These are phyloP conservation scores for Aleiodes testaceus DNA, from an alignment of 2,888 invertebrate genomes.

Conservation along the genomic window DNA sequence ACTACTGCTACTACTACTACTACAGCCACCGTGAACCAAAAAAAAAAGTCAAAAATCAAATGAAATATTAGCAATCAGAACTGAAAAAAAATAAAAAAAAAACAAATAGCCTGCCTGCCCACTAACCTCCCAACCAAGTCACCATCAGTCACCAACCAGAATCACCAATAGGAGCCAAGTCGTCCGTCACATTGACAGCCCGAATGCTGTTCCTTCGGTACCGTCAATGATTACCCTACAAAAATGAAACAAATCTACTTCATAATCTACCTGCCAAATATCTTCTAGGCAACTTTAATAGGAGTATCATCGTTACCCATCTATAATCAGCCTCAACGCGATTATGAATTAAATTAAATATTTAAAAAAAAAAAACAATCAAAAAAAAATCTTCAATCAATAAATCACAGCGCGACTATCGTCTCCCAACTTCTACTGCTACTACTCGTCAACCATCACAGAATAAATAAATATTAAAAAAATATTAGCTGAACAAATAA, in stretches of 20 bases:
- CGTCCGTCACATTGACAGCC: conserved; percentile 61
- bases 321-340: conserved; percentile 46
- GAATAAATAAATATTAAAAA: conserved; percentile 43
- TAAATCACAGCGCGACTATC: conserved; percentile 51
- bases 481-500: conserved; percentile 53
- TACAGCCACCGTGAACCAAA: conserved; percentile 71
- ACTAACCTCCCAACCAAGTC: conserved; percentile 72
- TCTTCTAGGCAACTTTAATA: conserved; percentile 60
- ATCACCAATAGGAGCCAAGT: conserved; percentile 54
- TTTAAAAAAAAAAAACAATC: conserved; percentile 27
- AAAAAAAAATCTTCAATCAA: conserved; percentile 47
- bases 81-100: conserved; percentile 45
- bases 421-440: conserved; percentile 59
- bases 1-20: conserved; percentile 58
- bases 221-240: conserved; percentile 47
- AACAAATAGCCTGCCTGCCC: conserved; percentile 68
- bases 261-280: conserved; percentile 46
- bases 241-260: conserved; percentile 58
- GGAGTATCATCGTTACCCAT: conserved; percentile 63
- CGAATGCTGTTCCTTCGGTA: conserved; percentile 62
- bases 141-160: conserved; percentile 71
- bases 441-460: conserved; percentile 60
- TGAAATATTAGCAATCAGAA: conserved; percentile 48
- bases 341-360: conserved; percentile 34
- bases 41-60: conserved; percentile 66